Base-by-base conservation (phyloP, 2,888 invertebrate species). In the Deilephila elpenor region DNA sequence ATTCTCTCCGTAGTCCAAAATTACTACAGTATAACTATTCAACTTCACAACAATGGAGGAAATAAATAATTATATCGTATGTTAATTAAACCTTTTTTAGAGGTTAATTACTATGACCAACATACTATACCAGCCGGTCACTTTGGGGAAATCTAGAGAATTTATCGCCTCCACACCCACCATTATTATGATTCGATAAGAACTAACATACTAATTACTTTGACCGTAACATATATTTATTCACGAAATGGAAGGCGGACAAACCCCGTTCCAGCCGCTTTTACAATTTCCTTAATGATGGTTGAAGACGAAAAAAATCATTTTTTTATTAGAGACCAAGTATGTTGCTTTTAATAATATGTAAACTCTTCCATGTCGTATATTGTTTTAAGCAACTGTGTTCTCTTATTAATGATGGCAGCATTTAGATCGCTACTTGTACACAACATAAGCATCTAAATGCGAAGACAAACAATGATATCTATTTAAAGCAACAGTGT, bases 401-500 rank as follows among this genome's bases (percentile, higher is more conserved):
- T 37, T 64, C 25, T 67, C 25, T 17, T 11, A 19, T 32, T 61
- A 32, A 44, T 44, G 5, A 51, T 3, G 17, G 5, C 1, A 29
- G 25, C 29, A 51, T 44, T 51, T 51, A n/a, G 25, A 67, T 51
- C 17, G 14, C 20, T 5, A 67, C 25, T 51, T 51, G 25, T 51
- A 67, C 8, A 44, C 20, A 67, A 51, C 14, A 67, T n/a, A 25
- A 11, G 44, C 44, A 6, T 14, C 14, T 5, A 60, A 60, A 25
- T 60, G 29, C 25, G 14, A 67, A 17, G 29, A 67, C 44, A 25
- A 51, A 67, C 44, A 67, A 51, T n/a, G 11, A 25, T 25, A 44
- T 34, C n/a, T 67, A 25, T 67, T 51, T 51, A 67, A 44, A 51
- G 25, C 44, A 67, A 51, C 44, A 51, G 25, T 25, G 64, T 51